These are phyloP conservation scores for Eurois occulta DNA, from an alignment of 2,888 invertebrate species.

Conservation along the genomic window DNA sequence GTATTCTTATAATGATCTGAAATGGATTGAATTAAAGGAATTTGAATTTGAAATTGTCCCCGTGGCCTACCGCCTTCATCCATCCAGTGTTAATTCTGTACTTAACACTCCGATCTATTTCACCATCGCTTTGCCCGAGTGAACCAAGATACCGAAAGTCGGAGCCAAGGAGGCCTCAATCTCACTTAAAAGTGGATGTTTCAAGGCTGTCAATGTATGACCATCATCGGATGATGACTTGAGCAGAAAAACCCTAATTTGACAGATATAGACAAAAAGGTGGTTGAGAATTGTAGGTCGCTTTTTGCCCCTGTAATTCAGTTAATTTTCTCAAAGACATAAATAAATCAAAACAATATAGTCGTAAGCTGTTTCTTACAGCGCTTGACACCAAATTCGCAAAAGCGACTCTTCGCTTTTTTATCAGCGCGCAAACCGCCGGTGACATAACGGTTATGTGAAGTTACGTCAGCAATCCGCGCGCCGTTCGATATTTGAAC, in stretches of 20 bases:
- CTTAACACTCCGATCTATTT: no score
- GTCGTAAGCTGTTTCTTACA: conserved; percentile 20
- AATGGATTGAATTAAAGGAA: no score
- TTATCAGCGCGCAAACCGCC: conserved; percentile 36
- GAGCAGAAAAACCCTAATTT: background rate
- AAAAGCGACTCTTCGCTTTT: conserved; percentile 48
- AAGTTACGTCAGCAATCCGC: conserved; percentile 56
- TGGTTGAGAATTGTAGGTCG: background rate
- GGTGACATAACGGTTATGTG: conserved; percentile 69
- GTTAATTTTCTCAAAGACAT: background rate
- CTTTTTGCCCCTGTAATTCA: conserved; percentile 13
- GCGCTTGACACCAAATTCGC: conserved; percentile 53
- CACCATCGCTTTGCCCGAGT: no score
- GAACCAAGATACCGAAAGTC: no score
- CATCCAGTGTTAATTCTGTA: no score
- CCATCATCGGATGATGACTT: background rate
- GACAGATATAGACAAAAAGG: background rate
- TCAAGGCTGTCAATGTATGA: background rate
- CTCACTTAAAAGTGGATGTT: no score
- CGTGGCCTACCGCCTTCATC: no score
- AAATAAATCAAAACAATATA: conserved; percentile 14
- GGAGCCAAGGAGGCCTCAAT: background rate
- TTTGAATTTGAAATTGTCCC: no score
- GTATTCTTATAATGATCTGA: no score
- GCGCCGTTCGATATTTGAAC: conserved; percentile 47